Percentiles rank a stretch among this genome's conserved stretches.
Conservation (phyloP, 2,888 invertebrate species). For the Lochmaea crataegi region DNA sequence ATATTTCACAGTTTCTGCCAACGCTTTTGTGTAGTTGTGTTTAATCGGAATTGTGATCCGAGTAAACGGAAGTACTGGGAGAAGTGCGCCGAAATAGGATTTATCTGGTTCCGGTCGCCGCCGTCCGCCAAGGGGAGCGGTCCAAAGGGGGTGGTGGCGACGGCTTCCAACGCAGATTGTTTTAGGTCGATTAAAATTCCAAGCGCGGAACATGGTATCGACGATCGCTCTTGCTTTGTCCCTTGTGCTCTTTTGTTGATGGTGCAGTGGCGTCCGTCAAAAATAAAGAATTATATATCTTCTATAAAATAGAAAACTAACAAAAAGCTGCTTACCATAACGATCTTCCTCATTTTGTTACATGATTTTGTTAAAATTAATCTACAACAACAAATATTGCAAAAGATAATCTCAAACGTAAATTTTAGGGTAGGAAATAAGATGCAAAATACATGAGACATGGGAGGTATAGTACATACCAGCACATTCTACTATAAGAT, state of each 20-base stretch:
- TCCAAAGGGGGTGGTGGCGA: constrained; percentile 15
- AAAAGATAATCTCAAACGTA: too few relatives aligned
- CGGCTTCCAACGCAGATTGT: constrained; percentile 63
- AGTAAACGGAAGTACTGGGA: constrained; percentile 58
- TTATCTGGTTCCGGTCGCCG: constrained; percentile 62
- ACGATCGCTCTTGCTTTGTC: constrained; percentile 55
- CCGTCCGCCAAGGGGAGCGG: constrained; percentile 17
- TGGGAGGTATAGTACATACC: too few relatives aligned
- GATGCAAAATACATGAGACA: too few relatives aligned
- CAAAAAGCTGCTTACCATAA: too few relatives aligned
- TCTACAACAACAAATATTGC: too few relatives aligned
- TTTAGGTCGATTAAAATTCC: constrained; percentile 66
- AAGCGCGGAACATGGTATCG: constrained; percentile 58
- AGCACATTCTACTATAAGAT: too few relatives aligned
- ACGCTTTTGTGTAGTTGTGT: constrained; percentile 55
- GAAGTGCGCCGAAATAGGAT: constrained; percentile 61
- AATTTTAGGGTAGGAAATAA: too few relatives aligned
- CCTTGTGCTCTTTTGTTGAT: constrained; percentile 50
- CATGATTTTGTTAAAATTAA: too few relatives aligned
- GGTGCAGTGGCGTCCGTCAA: constrained; percentile 34
- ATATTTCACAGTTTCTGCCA: constrained; percentile 49
- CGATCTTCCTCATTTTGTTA: too few relatives aligned
- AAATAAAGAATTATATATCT: neutral
- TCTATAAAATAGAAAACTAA: neutral
- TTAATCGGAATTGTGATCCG: constrained; percentile 54